Conservation (phyloP, 1,140 invertebrate genomes). For the Bombyx mori region DNA sequence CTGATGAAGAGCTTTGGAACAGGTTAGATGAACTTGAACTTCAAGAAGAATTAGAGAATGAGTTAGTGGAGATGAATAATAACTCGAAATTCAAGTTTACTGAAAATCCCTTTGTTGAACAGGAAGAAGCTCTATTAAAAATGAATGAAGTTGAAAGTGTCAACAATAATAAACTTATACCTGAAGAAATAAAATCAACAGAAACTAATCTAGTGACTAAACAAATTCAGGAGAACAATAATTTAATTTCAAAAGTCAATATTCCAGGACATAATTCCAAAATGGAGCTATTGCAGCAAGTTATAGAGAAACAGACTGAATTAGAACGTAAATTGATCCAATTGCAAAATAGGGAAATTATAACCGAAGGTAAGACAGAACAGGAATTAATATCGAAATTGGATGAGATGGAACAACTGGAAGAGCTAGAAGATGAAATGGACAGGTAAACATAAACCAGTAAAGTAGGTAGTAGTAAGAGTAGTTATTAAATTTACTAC, state of each 20-base stretch:
- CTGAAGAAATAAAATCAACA: conserved; percentile 5
- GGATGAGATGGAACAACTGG: conserved; percentile 73
- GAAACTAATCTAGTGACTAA: neutral
- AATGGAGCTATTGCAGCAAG: conserved; percentile 49
- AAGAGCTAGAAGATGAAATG: conserved; percentile 73
- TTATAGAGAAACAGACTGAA: conserved; percentile 68
- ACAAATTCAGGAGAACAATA: conserved; percentile 1
- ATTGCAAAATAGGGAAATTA: conserved; percentile 49
- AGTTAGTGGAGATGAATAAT: conserved; percentile 23
- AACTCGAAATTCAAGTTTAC: conserved; percentile 10
- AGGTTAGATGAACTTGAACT: conserved; percentile 65
- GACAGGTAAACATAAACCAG: conserved; percentile 36
- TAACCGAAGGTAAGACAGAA: conserved; percentile 49
- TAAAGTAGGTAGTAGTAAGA: neutral
- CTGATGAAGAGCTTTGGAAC: conserved; percentile 56
- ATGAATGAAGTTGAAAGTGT: neutral
- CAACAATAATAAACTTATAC: neutral
- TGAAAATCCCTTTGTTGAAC: conserved; percentile 16
- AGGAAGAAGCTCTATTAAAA: conserved; percentile 11
- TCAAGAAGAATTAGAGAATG: conserved; percentile 66
- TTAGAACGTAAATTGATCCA: conserved; percentile 65
- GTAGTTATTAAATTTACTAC: neutral
- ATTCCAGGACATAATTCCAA: conserved; percentile 23
- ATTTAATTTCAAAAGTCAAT: conserved; percentile 12
- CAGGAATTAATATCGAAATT: conserved; percentile 64